phyloP scores from a whole-genome alignment of 1,140 invertebrate genomes.

The Drosophila bipectinata region DNA sequence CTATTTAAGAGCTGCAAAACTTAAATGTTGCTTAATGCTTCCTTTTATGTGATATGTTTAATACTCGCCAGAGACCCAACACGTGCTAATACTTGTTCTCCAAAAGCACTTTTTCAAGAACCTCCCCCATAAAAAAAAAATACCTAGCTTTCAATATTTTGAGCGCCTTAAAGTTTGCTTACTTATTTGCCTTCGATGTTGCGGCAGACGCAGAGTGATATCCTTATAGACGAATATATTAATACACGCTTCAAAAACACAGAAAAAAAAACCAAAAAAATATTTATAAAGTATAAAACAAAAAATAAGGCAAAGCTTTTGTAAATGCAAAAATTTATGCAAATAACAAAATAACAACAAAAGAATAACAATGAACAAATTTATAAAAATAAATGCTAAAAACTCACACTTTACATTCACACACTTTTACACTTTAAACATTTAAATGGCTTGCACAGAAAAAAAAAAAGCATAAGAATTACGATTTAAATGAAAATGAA shows the following conservation, averaged over 20 bases:
- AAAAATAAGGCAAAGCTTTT: conserved; percentile 54
- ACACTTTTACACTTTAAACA: conserved; percentile 36
- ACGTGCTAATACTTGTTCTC: conserved; percentile 38
- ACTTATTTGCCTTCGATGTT: conserved; percentile 74
- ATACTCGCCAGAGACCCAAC: conserved; percentile 34
- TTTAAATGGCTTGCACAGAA: conserved; percentile 73
- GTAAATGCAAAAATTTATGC: conserved; percentile 68
- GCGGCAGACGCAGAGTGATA: conserved; percentile 70
- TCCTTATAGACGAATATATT: conserved; percentile 81
- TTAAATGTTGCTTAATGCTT: conserved; percentile 44
- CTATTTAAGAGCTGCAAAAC: conserved; percentile 49
- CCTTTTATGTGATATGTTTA: conserved; percentile 31
- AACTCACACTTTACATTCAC: conserved; percentile 38
- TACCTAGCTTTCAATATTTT: conserved; percentile 41
- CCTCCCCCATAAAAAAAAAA: background rate
- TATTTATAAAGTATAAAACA: conserved; percentile 22
- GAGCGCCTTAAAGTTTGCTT: conserved; percentile 67
- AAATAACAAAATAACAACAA: conserved; percentile 49
- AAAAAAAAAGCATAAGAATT: conserved; percentile 42
- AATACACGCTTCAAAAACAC: conserved; percentile 74
- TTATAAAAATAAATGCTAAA: conserved; percentile 46
- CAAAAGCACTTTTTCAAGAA: conserved; percentile 28
- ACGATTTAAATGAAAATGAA: conserved; percentile 31
- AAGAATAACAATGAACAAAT: conserved; percentile 52
- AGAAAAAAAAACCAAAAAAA: conserved; percentile 29